Evolutionary conservation across 2,797 vertebrate genomes (phyloP), one percentile per base, ranked within the genome.

Genomic region (Euthynnus affinis): DNA sequence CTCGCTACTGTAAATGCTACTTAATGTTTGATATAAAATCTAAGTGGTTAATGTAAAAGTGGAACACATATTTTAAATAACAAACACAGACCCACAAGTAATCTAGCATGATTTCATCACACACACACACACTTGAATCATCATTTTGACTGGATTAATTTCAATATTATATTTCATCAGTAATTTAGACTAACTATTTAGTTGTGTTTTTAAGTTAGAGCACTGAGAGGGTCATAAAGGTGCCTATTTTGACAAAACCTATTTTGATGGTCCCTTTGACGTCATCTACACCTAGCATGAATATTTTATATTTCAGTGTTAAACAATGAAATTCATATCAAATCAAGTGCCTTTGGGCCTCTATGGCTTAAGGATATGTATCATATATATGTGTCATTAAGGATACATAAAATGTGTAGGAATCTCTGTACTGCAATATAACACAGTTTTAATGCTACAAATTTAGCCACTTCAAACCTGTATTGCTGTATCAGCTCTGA

Each of bases 241-340:
- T 17, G 18, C 18, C 6, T 48, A 46, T 18, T 44, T 14, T 44
- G 10, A 15, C 15, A 14, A 44, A 44, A 15, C 42, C 6, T 44
- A 44, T 44, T 44, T 44, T 44, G 15, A 46, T 46, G 17, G 6
- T 42, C 40, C 40, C 14, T 42, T 42, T 42, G 40, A 14, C 40
- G 29, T 69, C 42, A 12, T 12, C 46, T 46, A 1, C 57, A 58
- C 40, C 44, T 1, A 46, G 29, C 12, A 18, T 55, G 37, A 18
- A 37, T 25, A 37, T 52, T 74, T 74, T 40, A 58, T 5, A 57
- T 9, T 68, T 44, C 32, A 34, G 10, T 3, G 0, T 20, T 22
- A 55, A 68, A 62, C 27, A 72, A 48, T 60, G 2, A 42, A 13
- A 61, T 61, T 61, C 25, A n/a, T 29, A 9, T 72, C 15, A 25